Base-by-base conservation (phyloP, 2,113 vertebrate species). In the Scomber scombrus region DNA sequence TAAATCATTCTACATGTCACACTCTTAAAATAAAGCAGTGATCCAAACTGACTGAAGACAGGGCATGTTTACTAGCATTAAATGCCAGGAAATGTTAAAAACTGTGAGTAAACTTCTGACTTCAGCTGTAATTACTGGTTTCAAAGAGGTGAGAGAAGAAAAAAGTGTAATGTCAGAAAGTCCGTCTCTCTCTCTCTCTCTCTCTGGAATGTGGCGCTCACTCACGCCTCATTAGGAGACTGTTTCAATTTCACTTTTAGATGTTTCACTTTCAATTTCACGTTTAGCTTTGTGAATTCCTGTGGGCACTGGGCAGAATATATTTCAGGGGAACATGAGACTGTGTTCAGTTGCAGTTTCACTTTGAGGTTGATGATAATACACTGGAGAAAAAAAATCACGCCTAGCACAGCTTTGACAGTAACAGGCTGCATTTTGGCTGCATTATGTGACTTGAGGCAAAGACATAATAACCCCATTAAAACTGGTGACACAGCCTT, bases 241-340 rank as follows among this genome's bases (percentile, higher is more conserved):
- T 19, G 51, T 54, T 62, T 64, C 13, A 23, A 11, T 1, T 64
- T 68, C 21, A 21, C 50, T 51, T 16, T 50, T 1, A 50, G 16
- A 40, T 6, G 7, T 40, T 40, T 40, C 34, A 40, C 8, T 8
- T 40, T 40, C 6, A 40, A 40, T 40, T 40, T 40, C 34, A 40
- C 8, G 21, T 80, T 71, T 34, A 21, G 12, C 65, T 69, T 43
- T 34, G 10, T 46, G 21, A 60, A 66, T 61, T 81, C n/a, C 47
- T 68, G 57, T 21, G 47, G 73, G 47, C 47, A 29, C 54, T 21
- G 47, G 73, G 47, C 47, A 29, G 34, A 72, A 76, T 66, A 34
- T 14, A 45, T 57, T 71, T 71, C 2, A 26, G 0, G 23, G 60
- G 16, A 64, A 46, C 40, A 55, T 45, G 52, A 67, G 21, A 63